Conservation (phyloP, 1,140 invertebrate genomes). For the Calliopsis andreniformis region DNA sequence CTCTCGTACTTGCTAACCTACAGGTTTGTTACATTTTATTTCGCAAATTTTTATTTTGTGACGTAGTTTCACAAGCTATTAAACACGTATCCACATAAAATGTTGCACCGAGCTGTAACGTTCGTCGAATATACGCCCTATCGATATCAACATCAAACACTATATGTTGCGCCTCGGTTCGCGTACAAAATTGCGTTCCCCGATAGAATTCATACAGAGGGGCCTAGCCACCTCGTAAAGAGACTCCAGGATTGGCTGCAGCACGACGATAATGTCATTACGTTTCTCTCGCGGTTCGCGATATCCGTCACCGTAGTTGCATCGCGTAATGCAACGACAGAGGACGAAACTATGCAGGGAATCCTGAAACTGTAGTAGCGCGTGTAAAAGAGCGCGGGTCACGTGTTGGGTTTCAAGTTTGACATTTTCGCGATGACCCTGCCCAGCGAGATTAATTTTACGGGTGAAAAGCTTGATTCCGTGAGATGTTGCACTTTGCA, state of each 20-base stretch:
- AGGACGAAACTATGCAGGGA: background rate
- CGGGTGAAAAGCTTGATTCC: background rate
- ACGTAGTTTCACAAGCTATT: background rate
- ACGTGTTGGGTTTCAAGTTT: background rate
- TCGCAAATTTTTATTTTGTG: background rate
- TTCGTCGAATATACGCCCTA: background rate
- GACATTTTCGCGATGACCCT: background rate
- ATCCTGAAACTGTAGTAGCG: background rate
- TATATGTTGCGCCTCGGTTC: background rate
- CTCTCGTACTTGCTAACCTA: background rate
- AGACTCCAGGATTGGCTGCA: constrained; percentile 24
- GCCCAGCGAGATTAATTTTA: background rate
- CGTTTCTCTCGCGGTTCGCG: background rate
- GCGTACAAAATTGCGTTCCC: constrained; percentile 4
- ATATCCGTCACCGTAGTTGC: background rate
- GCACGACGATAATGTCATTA: constrained; percentile 34
- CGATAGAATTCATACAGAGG: constrained; percentile 3
- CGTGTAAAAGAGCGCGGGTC: constrained; percentile 6
- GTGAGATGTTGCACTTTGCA: background rate
- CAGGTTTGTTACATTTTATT: background rate
- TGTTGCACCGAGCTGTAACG: background rate
- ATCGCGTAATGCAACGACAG: background rate
- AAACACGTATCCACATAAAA: background rate
- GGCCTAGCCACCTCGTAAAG: background rate
- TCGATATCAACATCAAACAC: constrained; percentile 4